Evolutionary conservation across 2,113 vertebrate genomes (phyloP).

Genomic region (Gallinago undulata): DNA sequence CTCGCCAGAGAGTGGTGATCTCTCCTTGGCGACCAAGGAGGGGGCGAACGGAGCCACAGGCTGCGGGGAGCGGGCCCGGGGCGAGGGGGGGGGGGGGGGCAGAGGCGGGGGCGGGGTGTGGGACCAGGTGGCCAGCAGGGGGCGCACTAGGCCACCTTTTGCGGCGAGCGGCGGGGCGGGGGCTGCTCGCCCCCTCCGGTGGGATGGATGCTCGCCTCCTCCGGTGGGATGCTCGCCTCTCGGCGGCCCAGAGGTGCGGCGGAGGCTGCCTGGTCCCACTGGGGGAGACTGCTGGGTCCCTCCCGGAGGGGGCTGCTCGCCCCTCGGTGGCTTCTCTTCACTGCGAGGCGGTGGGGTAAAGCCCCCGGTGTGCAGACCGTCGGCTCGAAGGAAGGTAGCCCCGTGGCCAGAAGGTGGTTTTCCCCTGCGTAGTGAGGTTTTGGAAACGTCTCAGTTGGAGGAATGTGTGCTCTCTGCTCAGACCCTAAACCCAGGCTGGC

Average conservation of each 20-base stretch:
- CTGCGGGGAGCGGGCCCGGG: too few species aligned
- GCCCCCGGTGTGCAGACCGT: neutral
- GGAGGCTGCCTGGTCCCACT: neutral
- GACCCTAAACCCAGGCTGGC: fast-evolving
- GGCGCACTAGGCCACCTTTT: slow-evolving; percentile 34
- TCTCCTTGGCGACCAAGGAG: too few species aligned
- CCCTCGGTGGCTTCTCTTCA: neutral
- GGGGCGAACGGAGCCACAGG: neutral
- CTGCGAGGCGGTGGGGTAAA: neutral
- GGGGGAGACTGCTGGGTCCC: too few species aligned
- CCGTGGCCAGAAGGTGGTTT: fast-evolving
- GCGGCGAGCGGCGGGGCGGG: neutral
- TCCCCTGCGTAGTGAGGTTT: fast-evolving
- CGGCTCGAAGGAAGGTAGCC: neutral
- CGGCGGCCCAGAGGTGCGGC: neutral
- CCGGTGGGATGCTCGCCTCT: neutral
- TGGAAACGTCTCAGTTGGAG: fast-evolving
- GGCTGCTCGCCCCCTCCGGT: neutral
- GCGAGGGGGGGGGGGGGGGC: too few species aligned
- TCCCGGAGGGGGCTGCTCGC: neutral
- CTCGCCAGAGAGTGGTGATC: fast-evolving
- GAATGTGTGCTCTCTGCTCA: fast-evolving
- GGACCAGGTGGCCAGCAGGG: neutral
- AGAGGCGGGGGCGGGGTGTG: neutral
- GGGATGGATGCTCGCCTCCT: neutral